phyloP scores from a whole-genome alignment of 2,113 vertebrate genomes.

The Pandion haliaetus region DNA sequence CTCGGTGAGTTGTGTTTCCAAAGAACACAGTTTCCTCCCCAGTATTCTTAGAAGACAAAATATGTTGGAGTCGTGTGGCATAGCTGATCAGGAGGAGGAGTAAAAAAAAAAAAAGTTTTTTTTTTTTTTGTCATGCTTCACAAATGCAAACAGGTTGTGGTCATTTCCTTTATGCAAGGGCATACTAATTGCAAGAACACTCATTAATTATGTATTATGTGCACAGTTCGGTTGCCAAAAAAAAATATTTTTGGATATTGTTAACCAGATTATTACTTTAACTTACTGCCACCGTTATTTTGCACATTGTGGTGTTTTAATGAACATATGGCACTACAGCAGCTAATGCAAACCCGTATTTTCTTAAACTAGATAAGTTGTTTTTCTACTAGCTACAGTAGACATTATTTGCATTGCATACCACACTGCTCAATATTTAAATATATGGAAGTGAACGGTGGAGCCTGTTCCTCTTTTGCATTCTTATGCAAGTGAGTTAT shows the following conservation, averaged over 20 bases:
- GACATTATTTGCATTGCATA: background rate
- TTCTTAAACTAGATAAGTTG: conserved; percentile 38
- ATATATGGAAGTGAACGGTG: accelerated
- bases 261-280: conserved; percentile 66
- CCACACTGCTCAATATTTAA: background rate
- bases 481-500: background rate
- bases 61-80: background rate
- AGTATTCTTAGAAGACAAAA: background rate
- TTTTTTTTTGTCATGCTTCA: conserved; percentile 22
- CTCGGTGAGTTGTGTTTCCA: background rate
- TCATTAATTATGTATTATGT: conserved; percentile 72
- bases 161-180: conserved; percentile 52
- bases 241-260: conserved; percentile 69
- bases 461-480: background rate
- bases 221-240: conserved; percentile 51
- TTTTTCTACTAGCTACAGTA: background rate
- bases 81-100: conserved; percentile 26
- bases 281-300: conserved; percentile 68
- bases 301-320: conserved; percentile 49
- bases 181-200: conserved; percentile 60
- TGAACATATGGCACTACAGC: conserved; percentile 71
- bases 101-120: background rate
- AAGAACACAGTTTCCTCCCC: background rate
- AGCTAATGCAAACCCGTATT: conserved; percentile 61
- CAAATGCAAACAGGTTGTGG: conserved; percentile 41